These are phyloP conservation scores for Himalopsyche kuldschensis DNA, from an alignment of 2,888 invertebrate species.

Conservation along the genomic window DNA sequence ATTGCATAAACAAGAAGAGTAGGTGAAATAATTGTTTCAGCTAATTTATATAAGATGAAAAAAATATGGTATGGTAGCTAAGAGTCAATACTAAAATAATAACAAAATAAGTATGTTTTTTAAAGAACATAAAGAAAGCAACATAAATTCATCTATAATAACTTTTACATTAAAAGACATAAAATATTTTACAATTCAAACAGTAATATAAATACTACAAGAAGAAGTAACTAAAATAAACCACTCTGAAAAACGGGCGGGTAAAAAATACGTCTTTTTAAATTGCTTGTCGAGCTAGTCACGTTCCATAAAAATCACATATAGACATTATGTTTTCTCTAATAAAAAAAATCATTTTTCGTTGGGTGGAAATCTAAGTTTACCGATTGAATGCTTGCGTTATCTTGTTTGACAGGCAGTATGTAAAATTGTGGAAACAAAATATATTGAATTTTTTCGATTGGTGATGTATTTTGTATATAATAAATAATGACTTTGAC, in stretches of 20 bases:
- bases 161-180: no score
- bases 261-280: not conserved
- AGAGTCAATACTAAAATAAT: no score
- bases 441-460: not conserved
- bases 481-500: not conserved
- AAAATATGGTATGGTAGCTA: no score
- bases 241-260: not conserved
- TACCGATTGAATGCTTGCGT: not conserved
- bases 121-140: no score
- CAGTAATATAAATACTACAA: no score
- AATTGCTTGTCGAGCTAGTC: not conserved
- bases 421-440: not conserved
- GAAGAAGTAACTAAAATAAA: not conserved
- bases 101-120: no score
- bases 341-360: not conserved
- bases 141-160: no score
- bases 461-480: not conserved
- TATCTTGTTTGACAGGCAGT: not conserved
- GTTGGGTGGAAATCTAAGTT: not conserved
- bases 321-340: not conserved
- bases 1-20: no score
- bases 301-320: not conserved
- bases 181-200: no score
- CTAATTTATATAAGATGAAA: no score
- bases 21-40: no score